These are phyloP conservation scores for Andrena chrysosceles DNA, from an alignment of 2,888 invertebrate species.

Conservation along the genomic window DNA sequence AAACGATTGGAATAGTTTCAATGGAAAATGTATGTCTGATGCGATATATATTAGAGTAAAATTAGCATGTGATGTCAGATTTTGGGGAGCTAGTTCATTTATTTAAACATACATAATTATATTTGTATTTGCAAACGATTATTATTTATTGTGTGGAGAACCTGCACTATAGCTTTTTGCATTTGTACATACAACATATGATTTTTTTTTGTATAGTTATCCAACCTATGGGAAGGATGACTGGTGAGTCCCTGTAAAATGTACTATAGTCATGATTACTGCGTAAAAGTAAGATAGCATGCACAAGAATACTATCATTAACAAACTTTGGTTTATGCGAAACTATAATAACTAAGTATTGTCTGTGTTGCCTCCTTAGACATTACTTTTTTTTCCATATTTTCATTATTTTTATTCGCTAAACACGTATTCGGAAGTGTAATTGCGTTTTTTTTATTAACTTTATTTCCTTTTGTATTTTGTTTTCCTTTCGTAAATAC, in stretches of 20 bases:
- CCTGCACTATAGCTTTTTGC: slow-evolving; percentile 72
- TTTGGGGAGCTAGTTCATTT: slow-evolving; percentile 40
- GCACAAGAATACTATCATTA: slow-evolving; percentile 64
- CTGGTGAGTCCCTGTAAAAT: slow-evolving; percentile 86
- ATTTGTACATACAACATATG: slow-evolving; percentile 80
- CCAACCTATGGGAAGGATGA: slow-evolving; percentile 87
- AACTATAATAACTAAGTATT: slow-evolving; percentile 42
- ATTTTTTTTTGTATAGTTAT: slow-evolving; percentile 86
- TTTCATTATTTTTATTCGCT: slow-evolving; percentile 41
- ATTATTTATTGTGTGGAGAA: slow-evolving; percentile 66
- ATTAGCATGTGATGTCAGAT: slow-evolving; percentile 58
- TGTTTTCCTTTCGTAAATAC: too few species aligned
- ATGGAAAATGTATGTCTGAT: slow-evolving; percentile 30
- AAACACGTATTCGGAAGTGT: slow-evolving; percentile 8
- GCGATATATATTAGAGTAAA: slow-evolving; percentile 40
- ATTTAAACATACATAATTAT: slow-evolving; percentile 34
- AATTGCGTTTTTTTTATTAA: slow-evolving; percentile 12
- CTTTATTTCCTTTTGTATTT: neutral
- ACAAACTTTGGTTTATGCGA: slow-evolving; percentile 47
- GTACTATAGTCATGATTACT: slow-evolving; percentile 76
- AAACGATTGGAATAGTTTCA: slow-evolving; percentile 17
- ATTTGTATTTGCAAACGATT: slow-evolving; percentile 38
- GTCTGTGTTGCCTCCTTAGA: slow-evolving; percentile 43
- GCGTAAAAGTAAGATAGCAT: slow-evolving; percentile 71
- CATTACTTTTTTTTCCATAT: slow-evolving; percentile 22